Evolutionary conservation across 2,113 vertebrate species (phyloP).

Genomic region (Chaenogobius annularis): DNA sequence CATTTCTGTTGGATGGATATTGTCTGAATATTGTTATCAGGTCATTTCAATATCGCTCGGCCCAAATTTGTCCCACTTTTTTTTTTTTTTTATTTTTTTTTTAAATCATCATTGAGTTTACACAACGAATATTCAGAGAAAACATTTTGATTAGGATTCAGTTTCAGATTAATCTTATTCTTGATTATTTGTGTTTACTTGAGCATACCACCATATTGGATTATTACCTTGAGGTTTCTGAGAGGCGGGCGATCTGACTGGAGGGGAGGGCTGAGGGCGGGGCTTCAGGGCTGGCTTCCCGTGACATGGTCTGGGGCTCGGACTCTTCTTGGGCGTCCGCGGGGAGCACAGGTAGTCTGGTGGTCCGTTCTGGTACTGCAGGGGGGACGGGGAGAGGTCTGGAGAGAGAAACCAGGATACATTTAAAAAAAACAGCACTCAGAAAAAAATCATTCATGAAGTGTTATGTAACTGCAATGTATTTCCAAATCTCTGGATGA

Average conservation of each 20-base stretch:
- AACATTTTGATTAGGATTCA: no score
- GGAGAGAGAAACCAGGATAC: constrained; percentile 18
- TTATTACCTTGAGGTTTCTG: constrained; percentile 85
- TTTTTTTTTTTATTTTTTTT: no score
- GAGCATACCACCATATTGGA: not conserved
- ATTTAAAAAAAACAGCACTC: not conserved
- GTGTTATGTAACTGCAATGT: not conserved
- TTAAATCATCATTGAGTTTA: no score
- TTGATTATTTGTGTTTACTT: not conserved
- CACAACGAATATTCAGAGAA: no score
- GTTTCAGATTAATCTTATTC: not conserved
- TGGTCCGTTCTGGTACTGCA: constrained; percentile 76
- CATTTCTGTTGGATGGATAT: no score
- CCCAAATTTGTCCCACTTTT: no score
- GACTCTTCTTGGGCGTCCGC: constrained; percentile 66
- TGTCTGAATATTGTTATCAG: no score
- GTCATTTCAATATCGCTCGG: no score
- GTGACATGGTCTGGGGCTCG: constrained; percentile 71
- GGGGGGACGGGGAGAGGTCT: constrained; percentile 76
- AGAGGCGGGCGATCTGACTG: constrained; percentile 70
- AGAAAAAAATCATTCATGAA: not conserved
- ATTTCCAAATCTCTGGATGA: not conserved
- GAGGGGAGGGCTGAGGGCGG: constrained; percentile 68
- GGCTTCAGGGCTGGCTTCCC: constrained; percentile 74
- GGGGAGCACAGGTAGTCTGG: constrained; percentile 64